Percentiles rank a stretch among this genome's conserved stretches.
Evolutionary conservation across 2,888 invertebrate genomes (phyloP).

Genomic region (Terebella lapidaria): DNA sequence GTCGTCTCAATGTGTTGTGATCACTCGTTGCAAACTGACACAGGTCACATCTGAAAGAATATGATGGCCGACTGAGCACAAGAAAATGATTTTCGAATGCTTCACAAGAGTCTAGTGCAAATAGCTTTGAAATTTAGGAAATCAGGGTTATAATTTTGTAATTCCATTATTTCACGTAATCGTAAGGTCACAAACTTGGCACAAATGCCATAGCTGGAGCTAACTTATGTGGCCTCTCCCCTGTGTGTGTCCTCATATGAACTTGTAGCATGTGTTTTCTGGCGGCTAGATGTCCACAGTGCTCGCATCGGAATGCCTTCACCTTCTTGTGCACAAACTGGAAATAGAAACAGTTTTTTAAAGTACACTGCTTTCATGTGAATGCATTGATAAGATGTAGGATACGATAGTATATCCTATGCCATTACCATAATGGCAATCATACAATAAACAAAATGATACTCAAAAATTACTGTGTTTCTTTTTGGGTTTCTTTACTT

Average conservation of each 20-base stretch:
- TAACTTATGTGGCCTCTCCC: slow-evolving; percentile 68
- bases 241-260: slow-evolving; percentile 69
- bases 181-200: too few relatives aligned
- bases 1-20: slow-evolving; percentile 75
- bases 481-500: too few relatives aligned
- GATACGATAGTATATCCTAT: too few relatives aligned
- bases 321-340: slow-evolving; percentile 64
- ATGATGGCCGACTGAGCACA: too few relatives aligned
- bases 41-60: slow-evolving; percentile 60
- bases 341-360: neutral
- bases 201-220: neutral
- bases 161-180: neutral
- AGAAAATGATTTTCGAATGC: too few relatives aligned
- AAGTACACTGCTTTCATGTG: neutral
- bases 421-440: too few relatives aligned
- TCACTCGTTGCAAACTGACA: slow-evolving; percentile 72
- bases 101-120: too few relatives aligned
- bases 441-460: too few relatives aligned
- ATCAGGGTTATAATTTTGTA: neutral
- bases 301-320: slow-evolving; percentile 63
- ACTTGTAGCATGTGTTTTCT: slow-evolving; percentile 65
- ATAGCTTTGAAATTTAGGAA: neutral
- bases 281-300: slow-evolving; percentile 66
- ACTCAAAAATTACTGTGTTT: too few relatives aligned
- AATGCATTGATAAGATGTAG: too few relatives aligned